A percentile compares a stretch with the other conserved stretches of the same genome.
phyloP scores from a whole-genome alignment of 2,113 vertebrate genomes.

The Antigone vipio region DNA sequence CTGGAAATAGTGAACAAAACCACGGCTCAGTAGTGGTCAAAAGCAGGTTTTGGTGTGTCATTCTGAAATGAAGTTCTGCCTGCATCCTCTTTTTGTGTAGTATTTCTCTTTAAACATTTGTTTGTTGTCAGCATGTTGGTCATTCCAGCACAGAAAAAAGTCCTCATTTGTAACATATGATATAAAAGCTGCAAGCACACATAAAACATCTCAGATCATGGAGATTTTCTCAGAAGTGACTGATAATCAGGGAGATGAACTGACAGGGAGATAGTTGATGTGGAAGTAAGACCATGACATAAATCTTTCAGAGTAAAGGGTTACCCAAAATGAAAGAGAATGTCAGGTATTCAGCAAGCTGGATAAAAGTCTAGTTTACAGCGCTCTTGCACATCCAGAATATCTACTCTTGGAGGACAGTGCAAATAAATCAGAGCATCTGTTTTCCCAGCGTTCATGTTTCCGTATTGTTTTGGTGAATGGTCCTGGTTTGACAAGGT shows the following conservation, averaged over 20 bases:
- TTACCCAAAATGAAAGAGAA: not conserved
- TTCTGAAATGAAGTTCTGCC: not conserved
- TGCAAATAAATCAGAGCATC: not conserved
- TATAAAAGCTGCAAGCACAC: not conserved
- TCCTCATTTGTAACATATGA: not conserved
- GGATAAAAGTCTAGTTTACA: not conserved
- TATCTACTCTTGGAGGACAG: not conserved
- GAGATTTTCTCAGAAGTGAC: not conserved
- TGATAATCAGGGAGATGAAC: not conserved
- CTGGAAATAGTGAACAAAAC: not conserved
- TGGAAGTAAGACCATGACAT: not conserved
- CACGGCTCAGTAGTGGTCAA: not conserved
- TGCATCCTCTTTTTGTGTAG: not conserved
- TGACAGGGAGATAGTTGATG: not conserved
- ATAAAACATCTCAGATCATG: not conserved
- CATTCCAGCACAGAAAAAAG: not conserved
- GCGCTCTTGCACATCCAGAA: not conserved
- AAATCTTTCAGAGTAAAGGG: not conserved
- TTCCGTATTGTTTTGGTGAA: not conserved
- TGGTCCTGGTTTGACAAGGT: not conserved
- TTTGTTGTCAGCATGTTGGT: not conserved
- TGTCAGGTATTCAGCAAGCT: not conserved
- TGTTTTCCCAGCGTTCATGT: not conserved
- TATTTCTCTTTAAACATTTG: not conserved
- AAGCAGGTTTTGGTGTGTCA: not conserved